Conservation (phyloP, 2,888 invertebrate genomes). For the Tetramorium bicarinatum region DNA sequence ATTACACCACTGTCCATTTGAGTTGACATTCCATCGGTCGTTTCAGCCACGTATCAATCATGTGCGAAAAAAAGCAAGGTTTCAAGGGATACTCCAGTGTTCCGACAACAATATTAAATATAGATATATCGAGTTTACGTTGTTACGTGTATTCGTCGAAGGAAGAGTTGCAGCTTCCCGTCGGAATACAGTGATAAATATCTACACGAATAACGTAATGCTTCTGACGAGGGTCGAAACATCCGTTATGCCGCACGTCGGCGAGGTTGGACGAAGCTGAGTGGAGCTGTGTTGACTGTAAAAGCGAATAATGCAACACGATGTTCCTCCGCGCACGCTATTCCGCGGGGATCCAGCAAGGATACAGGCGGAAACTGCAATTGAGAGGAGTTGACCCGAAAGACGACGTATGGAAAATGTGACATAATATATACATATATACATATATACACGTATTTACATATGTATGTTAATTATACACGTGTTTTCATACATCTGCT, state of each 20-base stretch:
- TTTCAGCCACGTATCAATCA: constrained; percentile 12
- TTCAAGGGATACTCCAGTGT: neutral
- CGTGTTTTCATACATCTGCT: neutral
- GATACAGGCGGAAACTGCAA: constrained; percentile 51
- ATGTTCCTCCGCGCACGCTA: constrained; percentile 37
- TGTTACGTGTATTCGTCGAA: constrained; percentile 25
- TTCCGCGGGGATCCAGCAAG: constrained; percentile 36
- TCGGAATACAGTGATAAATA: constrained; percentile 48
- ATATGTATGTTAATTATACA: neutral
- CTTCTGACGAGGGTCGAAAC: constrained; percentile 58
- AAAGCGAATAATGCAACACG: constrained; percentile 63
- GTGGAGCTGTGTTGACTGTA: constrained; percentile 52
- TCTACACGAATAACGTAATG: constrained; percentile 45
- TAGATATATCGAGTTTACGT: constrained; percentile 12
- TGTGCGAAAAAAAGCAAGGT: neutral
- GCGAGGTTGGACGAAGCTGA: constrained; percentile 48
- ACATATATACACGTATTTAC: neutral
- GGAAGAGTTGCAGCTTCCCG: constrained; percentile 47
- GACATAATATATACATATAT: neutral
- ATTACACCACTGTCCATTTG: constrained; percentile 28
- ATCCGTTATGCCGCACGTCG: constrained; percentile 27
- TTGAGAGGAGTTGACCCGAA: constrained; percentile 41
- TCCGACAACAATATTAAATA: constrained; percentile 1
- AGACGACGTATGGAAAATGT: constrained; percentile 24
- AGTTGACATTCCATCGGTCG: constrained; percentile 17